Evolutionary conservation across 2,797 vertebrate species (phyloP), one percentile per base, ranked within the genome.

Genomic region (Neopelma chrysocephalum): DNA sequence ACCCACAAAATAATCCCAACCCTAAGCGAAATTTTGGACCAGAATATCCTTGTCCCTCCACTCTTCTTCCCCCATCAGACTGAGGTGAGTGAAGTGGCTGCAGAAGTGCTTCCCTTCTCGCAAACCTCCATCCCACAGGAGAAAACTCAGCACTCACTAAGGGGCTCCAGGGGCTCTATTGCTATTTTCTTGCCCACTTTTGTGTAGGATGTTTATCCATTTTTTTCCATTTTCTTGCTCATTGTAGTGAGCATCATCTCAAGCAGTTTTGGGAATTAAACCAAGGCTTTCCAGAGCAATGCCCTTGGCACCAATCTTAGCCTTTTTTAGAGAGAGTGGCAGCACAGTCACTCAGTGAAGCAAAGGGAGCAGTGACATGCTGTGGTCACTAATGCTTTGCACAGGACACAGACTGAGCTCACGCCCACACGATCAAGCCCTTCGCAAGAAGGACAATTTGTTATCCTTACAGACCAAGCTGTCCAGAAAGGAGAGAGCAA

Each of bases 361-460:
- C 15, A 29, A 50, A 82, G 48, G 56, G 27, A 90, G n/a, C 48
- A 19, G 47, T 21, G 45, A 50, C 58, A 79, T 8, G 3, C 12
- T 1, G 4, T 62, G 43, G 29, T 64, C 73, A 8, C 48, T 53
- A 16, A 10, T 27, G 65, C 34, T 51, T 89, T 27, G 9, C 23
- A 9, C n/a, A 10, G 60, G 47, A 43, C 69, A n/a, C n/a, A 65
- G 42, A 40, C 0, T 5, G 42, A 83, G 57, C 77, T 92, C 6
- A 3, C 7, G 17, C 57, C 48, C 57, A 48, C 60, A 38, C 0
- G 0, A 17, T 34, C 27, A 32, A 80, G 70, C 62, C n/a, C 54
- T 60, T 88, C 2, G 1, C 34, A 32, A 66, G 73, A 53, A 42
- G 18, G 70, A 29, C 27, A 15, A 16, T 62, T 86, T 84, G 32